Evolutionary conservation across 2,113 vertebrate genomes (phyloP).

Genomic region (Piaya cayana): DNA sequence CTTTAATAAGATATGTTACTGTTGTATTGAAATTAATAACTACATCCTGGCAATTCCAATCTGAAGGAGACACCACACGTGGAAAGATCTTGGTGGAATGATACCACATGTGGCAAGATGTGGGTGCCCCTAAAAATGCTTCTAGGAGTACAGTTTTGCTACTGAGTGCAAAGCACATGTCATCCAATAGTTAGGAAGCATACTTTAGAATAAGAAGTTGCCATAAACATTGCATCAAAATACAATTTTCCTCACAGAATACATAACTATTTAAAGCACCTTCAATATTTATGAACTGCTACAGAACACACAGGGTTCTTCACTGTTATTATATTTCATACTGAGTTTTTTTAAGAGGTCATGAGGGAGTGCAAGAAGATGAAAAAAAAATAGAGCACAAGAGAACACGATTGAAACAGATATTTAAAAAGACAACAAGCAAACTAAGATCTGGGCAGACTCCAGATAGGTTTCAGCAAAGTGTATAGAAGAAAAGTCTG

Average conservation of each 20-base stretch:
- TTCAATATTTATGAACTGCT: background rate
- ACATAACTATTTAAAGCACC: background rate
- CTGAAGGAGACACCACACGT: background rate
- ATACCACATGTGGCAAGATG: background rate
- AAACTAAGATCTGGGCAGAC: constrained; percentile 59
- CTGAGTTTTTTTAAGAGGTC: background rate
- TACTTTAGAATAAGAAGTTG: background rate
- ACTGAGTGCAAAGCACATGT: background rate
- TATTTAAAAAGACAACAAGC: background rate
- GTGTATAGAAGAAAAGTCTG: background rate
- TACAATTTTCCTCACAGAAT: background rate
- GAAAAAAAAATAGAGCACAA: background rate
- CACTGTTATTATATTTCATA: background rate
- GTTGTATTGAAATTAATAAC: background rate
- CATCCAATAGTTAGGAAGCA: background rate
- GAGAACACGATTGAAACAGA: background rate
- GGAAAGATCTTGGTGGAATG: background rate
- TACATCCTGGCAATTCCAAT: background rate
- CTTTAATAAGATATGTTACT: background rate
- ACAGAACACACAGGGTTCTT: background rate
- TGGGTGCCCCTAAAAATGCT: background rate
- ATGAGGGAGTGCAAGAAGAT: background rate
- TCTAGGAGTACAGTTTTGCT: background rate
- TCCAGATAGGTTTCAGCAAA: constrained; percentile 17
- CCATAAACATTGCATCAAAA: background rate